Percentiles rank a stretch among this genome's conserved stretches.
Conservation (phyloP, 1,140 invertebrate species). For the Holcopasites calliopsidis region DNA sequence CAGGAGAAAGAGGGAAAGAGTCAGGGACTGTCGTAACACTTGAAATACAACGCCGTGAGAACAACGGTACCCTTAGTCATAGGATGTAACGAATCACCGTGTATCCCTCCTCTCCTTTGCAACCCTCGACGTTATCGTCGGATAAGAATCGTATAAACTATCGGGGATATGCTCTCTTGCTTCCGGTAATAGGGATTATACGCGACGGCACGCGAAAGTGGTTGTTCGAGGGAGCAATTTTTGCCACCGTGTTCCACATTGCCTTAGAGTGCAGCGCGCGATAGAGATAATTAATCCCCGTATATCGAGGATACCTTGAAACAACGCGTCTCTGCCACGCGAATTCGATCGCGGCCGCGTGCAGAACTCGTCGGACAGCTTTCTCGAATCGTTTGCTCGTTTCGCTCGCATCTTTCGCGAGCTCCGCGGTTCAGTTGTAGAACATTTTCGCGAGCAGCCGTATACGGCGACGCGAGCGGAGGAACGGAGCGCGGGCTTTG, state of each 20-base stretch:
- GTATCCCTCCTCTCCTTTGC: not conserved
- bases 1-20: not conserved
- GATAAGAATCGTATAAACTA: slow-evolving; percentile 1
- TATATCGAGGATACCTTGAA: not conserved
- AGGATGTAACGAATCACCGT: not conserved
- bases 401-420: not conserved
- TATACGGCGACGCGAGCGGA: not conserved
- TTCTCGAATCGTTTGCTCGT: not conserved
- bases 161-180: no score
- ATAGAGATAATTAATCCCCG: not conserved
- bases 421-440: not conserved
- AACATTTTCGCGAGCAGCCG: not conserved
- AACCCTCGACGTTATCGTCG: slow-evolving; percentile 1
- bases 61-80: slow-evolving; percentile 35
- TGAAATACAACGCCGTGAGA: slow-evolving; percentile 38
- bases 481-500: not conserved
- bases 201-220: not conserved
- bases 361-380: slow-evolving; percentile 16
- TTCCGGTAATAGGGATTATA: not conserved
- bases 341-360: not conserved
- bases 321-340: not conserved
- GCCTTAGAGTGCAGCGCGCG: not conserved
- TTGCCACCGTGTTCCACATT: no score
- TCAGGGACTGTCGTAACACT: not conserved
- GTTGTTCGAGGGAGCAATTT: no score